Evolutionary conservation across 2,888 invertebrate species (phyloP), one percentile per base, ranked within the genome.

Genomic region (Nasonovia ribisnigri): DNA sequence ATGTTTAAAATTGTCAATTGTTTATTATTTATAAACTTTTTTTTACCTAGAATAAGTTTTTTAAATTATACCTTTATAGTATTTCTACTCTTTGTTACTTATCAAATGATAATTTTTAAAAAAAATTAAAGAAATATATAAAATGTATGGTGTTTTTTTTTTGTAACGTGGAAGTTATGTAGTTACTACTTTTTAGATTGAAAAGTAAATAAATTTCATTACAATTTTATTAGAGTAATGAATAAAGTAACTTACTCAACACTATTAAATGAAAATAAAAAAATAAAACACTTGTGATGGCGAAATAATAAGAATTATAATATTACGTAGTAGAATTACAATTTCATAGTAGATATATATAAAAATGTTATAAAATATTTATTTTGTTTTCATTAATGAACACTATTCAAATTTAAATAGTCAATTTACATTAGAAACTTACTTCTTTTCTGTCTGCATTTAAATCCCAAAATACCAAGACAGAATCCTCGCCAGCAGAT

Each of bases 381-480:
- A 77, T 77, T 20, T 77, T 20, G 4, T 67, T 36, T 77, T 77
- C 3, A 36, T 20, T 77, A 20, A 77, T 6, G 36, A 77, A 77
- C 36, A 36, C 20, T 8, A n/a, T 36, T 8, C 20, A 77, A 77
- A 67, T n/a, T n/a, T 4, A 67, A 67, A 67, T 5, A 67, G 16
- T 67, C 13, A 36, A 77, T 77, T 20, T 20, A 77, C 24, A 29
- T 13, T 26, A 84, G 10, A 6, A 94, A 96, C 96, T 95, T 95
- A 96, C 97, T 96, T 99, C 99, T 95, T 97, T 97, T 92, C 99
- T 97, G 95, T 97, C 97, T 93, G 97, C 97, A 92, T 97, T 97
- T 98, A 99, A 99, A 96, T 99, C 98, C 99, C 99, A 99, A 95
- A 98, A 98, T 42, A 99, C 98, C 36, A 99, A 96, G 24, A 98